Evolutionary conservation across 23 tunicate species (phyloP).

Genomic region (Trididemnum nubilum): DNA sequence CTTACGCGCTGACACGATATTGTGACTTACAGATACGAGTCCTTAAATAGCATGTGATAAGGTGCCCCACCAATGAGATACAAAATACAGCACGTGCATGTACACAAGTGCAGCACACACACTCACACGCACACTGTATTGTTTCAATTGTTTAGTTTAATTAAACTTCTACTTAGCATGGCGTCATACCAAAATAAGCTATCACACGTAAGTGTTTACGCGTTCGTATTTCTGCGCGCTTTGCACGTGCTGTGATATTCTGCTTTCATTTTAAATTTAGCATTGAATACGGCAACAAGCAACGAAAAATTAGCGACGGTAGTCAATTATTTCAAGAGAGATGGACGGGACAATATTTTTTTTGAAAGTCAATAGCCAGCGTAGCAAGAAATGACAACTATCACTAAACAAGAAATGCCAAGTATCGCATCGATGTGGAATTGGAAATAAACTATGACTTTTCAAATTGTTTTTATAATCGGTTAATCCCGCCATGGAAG

Average conservation of each 20-base stretch:
- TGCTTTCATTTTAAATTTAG: constrained; percentile 13
- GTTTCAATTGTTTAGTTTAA: constrained; percentile 18
- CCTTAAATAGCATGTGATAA: constrained; percentile 32
- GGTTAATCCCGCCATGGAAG: constrained; percentile 19
- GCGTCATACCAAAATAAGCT: constrained; percentile 6
- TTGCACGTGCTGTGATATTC: constrained; percentile 20
- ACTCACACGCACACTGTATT: constrained; percentile 27
- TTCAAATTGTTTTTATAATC: constrained; percentile 28
- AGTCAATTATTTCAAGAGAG: too few relatives aligned
- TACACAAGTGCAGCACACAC: neutral
- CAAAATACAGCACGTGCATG: neutral
- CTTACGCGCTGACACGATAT: constrained; percentile 34
- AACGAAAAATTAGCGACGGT: constrained; percentile 29
- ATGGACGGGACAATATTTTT: too few relatives aligned
- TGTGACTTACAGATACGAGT: constrained; percentile 30
- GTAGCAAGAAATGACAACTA: neutral
- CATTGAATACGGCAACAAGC: too few relatives aligned
- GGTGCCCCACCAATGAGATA: constrained; percentile 29
- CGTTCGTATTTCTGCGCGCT: constrained; percentile 13
- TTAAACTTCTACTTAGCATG: constrained; percentile 13
- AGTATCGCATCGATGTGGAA: too few relatives aligned
- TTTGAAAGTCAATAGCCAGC: neutral
- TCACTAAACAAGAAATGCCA: neutral
- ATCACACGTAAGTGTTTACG: constrained; percentile 5
- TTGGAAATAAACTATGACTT: constrained; percentile 22